Evolutionary conservation across 2,113 vertebrate genomes (phyloP), one percentile per base, ranked within the genome.

Genomic region (Otocyon megalotis): DNA sequence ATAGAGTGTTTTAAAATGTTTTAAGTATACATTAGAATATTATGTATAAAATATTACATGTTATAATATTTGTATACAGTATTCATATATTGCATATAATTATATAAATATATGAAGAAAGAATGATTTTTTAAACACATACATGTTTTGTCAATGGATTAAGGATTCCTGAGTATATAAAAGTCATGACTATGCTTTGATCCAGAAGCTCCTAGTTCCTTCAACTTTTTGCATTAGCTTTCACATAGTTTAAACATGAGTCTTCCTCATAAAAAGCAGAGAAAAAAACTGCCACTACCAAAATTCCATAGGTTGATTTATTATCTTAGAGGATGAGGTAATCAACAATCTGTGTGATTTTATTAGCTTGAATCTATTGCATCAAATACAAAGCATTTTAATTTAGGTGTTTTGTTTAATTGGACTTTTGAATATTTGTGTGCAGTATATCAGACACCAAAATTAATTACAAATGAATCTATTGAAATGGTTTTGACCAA

Each of bases 391-490:
- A 79, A 79, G 9, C n/a, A 67, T 85, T 93, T 79, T 67, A 93
- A 43, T 93, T 69, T 87, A 79, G 50, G 28, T 67, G 22, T 28
- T 87, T 79, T 58, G 60, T 67, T 77, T 74, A 72, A 81, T 19
- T 72, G 63, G 53, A 32, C 54, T 62, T 82, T 72, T 17, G 82
- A 81, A 72, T 82, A 30, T 60, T 35, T 71, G 37, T 72, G 16
- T n/a, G 35, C 37, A 72, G 6, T 62, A 53, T 24, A 67, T 67
- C 28, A 79, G 26, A 32, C 19, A 48, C 43, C 65, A 5, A 93
- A 67, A 87, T 69, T 53, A 63, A 85, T 85, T 79, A 93, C 69
- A 28, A 93, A 54, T 67, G n/a, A 79, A 58, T 76, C 56, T 79
- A 58, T 87, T 67, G 26, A 93, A 85, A 37, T 74, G 43, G 13